Base-by-base conservation (phyloP, 2,797 vertebrate genomes). In the Tenualosa ilisha region DNA sequence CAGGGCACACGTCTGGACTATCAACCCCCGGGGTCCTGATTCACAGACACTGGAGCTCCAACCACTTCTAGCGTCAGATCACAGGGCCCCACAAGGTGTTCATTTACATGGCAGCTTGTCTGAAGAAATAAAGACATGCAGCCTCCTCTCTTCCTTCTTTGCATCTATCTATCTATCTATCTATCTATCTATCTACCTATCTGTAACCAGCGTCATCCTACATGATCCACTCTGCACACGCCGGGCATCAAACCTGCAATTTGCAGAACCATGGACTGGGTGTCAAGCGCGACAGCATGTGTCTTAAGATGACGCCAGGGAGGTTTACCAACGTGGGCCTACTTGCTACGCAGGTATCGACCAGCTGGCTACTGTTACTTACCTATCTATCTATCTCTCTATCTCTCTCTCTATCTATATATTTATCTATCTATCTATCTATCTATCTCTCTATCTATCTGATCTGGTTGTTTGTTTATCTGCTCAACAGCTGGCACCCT, bases 401-500 rank as follows among this genome's bases (percentile, higher is more conserved):
- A 3, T 63, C 17, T 31, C 1, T 13, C 61, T 63, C 4, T 63
- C 61, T 24, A 49, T 49, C 46, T 59, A 13, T 59, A 0, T 31
- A 31, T 31, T 1, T 31, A 31, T 31, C 54, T 59, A 13, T 59
- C 54, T 9, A 49, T 22, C n/a, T 61, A 6, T 20, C 31, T 31
- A 31, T 31, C 24, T 11, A 31, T 31, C n/a, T n/a, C 3, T 63
- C 22, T n/a, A 2, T 63, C 15, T 26, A 8, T 12, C n/a, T n/a
- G n/a, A n/a, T 72, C 65, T 4, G 65, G 65, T 15, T 40, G 68
- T 75, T 75, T 75, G 37, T 46, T 79, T 22, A 79, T 79, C 72
- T 22, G 3, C 72, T 20, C 72, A 40, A 40, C 40, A 22, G 40
- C 72, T 79, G 40, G 43, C 31, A 40, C 3, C 68, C 68, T 5